Percentiles rank a stretch among this genome's conserved stretches.
Conservation (phyloP, 1,140 invertebrate genomes). For the Chironomus tepperi region DNA sequence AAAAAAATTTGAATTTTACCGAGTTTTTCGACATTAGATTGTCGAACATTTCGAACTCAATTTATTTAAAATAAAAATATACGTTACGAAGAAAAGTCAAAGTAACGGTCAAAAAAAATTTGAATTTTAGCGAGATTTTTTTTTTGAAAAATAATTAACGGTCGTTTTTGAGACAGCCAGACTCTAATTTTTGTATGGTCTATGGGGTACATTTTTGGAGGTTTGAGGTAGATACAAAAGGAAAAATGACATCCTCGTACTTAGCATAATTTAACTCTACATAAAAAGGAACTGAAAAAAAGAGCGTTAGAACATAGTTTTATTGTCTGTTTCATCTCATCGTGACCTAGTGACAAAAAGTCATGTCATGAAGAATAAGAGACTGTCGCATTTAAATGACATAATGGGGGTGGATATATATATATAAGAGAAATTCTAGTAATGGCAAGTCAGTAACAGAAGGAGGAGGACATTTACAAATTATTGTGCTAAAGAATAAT, state of each 20-base stretch:
- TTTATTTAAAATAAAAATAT: too few relatives aligned
- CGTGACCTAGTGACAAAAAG: background rate
- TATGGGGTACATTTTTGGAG: too few relatives aligned
- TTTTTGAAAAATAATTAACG: too few relatives aligned
- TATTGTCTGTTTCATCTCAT: constrained; percentile 1
- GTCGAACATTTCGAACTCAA: too few relatives aligned
- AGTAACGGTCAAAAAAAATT: too few relatives aligned
- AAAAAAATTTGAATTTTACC: too few relatives aligned
- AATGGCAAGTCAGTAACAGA: background rate
- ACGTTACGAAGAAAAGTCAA: too few relatives aligned
- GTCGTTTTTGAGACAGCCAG: too few relatives aligned
- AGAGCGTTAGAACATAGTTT: constrained; percentile 3
- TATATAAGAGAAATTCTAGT: background rate
- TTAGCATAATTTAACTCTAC: background rate
- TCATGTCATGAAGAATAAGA: background rate
- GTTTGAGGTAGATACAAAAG: background rate
- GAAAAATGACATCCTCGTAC: background rate
- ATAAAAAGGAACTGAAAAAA: background rate
- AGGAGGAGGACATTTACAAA: constrained; percentile 12
- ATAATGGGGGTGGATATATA: too few relatives aligned
- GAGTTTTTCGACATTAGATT: too few relatives aligned
- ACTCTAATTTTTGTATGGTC: too few relatives aligned
- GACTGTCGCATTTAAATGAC: constrained; percentile 6
- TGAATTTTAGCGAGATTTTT: too few relatives aligned
- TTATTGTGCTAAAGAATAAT: background rate